Conservation (phyloP, 2,888 invertebrate genomes). For the Girardia tigrina region DNA sequence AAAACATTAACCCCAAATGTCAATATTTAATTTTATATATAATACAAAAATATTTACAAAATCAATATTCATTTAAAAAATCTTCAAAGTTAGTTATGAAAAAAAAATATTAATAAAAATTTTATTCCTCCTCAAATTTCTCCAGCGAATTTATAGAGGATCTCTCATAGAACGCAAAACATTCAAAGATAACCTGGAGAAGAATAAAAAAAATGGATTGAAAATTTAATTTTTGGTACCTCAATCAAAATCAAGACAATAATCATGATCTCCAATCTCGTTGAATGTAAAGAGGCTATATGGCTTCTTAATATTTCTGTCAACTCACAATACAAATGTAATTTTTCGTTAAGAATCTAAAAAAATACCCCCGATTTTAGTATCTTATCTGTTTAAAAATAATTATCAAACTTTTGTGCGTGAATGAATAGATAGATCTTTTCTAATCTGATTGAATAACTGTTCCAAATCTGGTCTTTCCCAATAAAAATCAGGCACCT, state of each 20-base stretch:
- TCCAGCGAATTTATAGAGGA: not conserved
- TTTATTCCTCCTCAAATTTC: too few species aligned
- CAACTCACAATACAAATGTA: not conserved
- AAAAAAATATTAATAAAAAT: too few species aligned
- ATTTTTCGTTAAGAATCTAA: not conserved
- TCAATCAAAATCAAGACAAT: not conserved
- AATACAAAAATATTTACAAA: too few species aligned
- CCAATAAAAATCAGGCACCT: constrained; percentile 27
- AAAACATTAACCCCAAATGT: too few species aligned
- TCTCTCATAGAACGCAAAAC: not conserved
- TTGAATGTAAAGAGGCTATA: not conserved
- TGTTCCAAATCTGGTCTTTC: constrained; percentile 1
- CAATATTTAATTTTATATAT: too few species aligned
- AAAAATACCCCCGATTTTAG: not conserved
- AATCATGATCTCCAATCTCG: not conserved
- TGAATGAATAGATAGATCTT: not conserved
- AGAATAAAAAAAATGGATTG: not conserved
- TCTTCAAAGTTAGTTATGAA: too few species aligned
- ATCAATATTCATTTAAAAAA: too few species aligned
- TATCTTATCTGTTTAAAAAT: not conserved
- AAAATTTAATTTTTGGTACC: not conserved
- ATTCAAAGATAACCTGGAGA: not conserved
- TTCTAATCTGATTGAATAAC: not conserved
- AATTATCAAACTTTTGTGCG: not conserved
- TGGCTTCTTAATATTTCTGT: not conserved